Conservation (phyloP, 1,140 invertebrate species). For the Ips typographus region DNA sequence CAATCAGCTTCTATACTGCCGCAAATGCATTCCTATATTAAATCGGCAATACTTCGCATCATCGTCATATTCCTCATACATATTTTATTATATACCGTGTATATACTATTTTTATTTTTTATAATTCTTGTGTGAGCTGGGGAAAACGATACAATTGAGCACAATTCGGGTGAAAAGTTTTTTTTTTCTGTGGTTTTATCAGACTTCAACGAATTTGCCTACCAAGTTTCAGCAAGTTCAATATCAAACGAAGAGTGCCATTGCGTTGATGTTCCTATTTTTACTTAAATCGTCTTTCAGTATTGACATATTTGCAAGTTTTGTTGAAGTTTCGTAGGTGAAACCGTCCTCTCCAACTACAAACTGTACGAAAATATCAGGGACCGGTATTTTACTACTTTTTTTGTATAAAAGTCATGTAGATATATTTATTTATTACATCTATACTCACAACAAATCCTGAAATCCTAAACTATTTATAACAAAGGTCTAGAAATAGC, state of each 20-base stretch:
- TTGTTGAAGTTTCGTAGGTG: too few relatives aligned
- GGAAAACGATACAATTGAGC: conserved; percentile 13
- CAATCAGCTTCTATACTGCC: conserved; percentile 5
- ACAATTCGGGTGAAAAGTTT: conserved; percentile 29
- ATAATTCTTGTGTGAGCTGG: conserved; percentile 19
- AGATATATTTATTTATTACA: conserved; percentile 53
- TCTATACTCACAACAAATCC: conserved; percentile 53
- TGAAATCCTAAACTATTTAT: conserved; percentile 42
- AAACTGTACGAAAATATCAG: conserved; percentile 22
- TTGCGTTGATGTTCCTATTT: too few relatives aligned
- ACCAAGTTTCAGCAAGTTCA: background rate
- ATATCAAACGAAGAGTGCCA: too few relatives aligned
- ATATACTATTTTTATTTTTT: conserved; percentile 35
- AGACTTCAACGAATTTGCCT: background rate
- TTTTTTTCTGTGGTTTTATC: background rate
- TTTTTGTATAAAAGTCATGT: conserved; percentile 52
- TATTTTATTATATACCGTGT: conserved; percentile 38
- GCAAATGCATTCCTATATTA: conserved; percentile 22
- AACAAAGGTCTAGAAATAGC: conserved; percentile 42
- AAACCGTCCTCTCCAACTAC: too few relatives aligned
- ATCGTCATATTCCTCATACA: conserved; percentile 12
- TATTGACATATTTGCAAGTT: too few relatives aligned
- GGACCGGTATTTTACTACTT: conserved; percentile 48
- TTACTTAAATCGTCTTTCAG: too few relatives aligned
- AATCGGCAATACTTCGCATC: conserved; percentile 18